A percentile compares a stretch with the other conserved stretches of the same genome.
These are phyloP conservation scores for Merodon equestris DNA, from an alignment of 2,888 invertebrate species.

Conservation along the genomic window DNA sequence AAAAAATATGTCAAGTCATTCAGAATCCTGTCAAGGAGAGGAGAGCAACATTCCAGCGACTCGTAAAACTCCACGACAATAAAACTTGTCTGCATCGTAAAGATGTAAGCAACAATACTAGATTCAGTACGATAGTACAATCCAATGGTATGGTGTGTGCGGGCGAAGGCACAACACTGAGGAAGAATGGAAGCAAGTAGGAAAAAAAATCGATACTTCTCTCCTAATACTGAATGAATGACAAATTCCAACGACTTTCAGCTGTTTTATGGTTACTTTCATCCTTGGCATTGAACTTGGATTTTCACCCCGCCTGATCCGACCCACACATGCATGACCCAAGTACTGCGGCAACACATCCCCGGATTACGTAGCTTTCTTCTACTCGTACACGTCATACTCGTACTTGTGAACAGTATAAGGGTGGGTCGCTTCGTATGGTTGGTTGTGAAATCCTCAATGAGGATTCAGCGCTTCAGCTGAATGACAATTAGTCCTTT, in stretches of 20 bases:
- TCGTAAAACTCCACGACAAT: constrained; percentile 39
- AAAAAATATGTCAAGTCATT: constrained; percentile 37
- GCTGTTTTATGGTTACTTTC: constrained; percentile 41
- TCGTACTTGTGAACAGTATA: no score
- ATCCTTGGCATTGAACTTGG: constrained; percentile 64
- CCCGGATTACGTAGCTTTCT: no score
- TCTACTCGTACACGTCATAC: no score
- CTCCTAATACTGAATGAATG: constrained; percentile 46
- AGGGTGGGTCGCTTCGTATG: not conserved
- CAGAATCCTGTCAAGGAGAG: constrained; percentile 27
- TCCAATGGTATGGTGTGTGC: no score
- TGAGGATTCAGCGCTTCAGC: constrained; percentile 8
- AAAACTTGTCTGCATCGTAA: constrained; percentile 60
- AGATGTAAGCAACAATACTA: constrained; percentile 19
- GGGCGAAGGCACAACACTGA: no score
- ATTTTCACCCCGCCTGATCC: constrained; percentile 21
- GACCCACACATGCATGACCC: no score
- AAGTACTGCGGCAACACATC: no score
- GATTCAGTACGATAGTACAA: constrained; percentile 17
- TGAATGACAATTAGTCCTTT: constrained; percentile 14
- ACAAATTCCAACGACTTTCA: constrained; percentile 37
- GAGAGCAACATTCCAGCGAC: constrained; percentile 17
- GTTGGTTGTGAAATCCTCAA: constrained; percentile 15
- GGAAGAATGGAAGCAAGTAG: constrained; percentile 7
- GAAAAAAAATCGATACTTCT: constrained; percentile 48